Evolutionary conservation across 2,113 vertebrate genomes (phyloP).

Genomic region (Elachura formosa): DNA sequence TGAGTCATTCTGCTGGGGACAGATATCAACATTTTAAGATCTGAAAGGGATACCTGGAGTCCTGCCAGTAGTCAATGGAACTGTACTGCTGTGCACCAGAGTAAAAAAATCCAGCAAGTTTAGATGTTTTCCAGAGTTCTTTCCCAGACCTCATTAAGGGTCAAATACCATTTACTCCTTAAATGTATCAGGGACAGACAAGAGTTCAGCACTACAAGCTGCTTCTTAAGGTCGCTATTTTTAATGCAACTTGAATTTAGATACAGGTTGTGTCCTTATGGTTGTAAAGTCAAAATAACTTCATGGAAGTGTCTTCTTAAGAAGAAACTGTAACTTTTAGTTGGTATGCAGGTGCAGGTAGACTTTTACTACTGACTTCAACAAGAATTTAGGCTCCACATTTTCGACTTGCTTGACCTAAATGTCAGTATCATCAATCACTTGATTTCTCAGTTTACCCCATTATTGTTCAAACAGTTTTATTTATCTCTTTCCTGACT

Average conservation of each 20-base stretch:
- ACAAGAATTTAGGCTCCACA: not conserved
- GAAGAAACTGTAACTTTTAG: not conserved
- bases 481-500: constrained; percentile 1
- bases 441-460: not conserved
- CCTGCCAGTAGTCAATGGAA: not conserved
- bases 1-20: not conserved
- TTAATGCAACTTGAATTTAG: not conserved
- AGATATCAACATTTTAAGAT: not conserved
- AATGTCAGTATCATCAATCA: not conserved
- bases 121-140: not conserved
- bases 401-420: not conserved
- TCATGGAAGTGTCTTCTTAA: not conserved
- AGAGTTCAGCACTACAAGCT: not conserved
- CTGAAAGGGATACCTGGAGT: not conserved
- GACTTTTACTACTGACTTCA: not conserved
- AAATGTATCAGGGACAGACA: not conserved
- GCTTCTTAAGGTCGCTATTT: not conserved
- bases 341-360: not conserved
- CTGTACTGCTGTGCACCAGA: not conserved
- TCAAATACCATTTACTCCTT: not conserved
- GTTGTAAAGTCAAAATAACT: not conserved
- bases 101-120: not conserved
- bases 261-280: not conserved
- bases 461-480: constrained; percentile 3
- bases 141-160: not conserved